Evolutionary conservation across 2,113 vertebrate genomes (phyloP).

Genomic region (Thymallus thymallus): DNA sequence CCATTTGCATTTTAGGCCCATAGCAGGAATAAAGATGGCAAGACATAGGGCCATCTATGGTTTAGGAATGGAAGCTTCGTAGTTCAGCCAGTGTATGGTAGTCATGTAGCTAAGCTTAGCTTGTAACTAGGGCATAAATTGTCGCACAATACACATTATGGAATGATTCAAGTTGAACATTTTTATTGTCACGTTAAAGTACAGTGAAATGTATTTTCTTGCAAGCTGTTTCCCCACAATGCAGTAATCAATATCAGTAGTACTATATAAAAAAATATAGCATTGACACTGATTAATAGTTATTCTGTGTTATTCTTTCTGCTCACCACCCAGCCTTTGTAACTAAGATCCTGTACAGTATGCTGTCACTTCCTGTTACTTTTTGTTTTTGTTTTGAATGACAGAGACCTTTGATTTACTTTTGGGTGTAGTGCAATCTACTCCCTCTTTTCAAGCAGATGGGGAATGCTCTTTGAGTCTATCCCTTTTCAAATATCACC

Average conservation of each 20-base stretch:
- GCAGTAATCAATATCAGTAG: too few relatives aligned
- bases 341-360: neutral
- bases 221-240: too few relatives aligned
- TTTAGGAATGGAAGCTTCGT: neutral
- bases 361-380: neutral
- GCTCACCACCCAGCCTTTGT: slow-evolving; percentile 2
- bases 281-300: neutral
- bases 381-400: slow-evolving; percentile 2
- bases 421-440: neutral
- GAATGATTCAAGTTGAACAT: too few relatives aligned
- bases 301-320: neutral
- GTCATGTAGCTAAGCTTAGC: neutral
- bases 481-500: slow-evolving; percentile 3
- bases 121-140: too few relatives aligned
- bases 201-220: too few relatives aligned
- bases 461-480: neutral
- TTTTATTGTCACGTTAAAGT: too few relatives aligned
- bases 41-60: neutral
- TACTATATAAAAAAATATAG: too few relatives aligned
- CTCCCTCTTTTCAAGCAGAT: neutral
- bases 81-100: neutral
- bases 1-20: neutral
- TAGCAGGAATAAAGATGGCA: neutral
- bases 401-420: neutral
- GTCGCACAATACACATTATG: too few relatives aligned